Base-by-base conservation (phyloP, 2,113 vertebrate genomes). In the Motacilla alba region DNA sequence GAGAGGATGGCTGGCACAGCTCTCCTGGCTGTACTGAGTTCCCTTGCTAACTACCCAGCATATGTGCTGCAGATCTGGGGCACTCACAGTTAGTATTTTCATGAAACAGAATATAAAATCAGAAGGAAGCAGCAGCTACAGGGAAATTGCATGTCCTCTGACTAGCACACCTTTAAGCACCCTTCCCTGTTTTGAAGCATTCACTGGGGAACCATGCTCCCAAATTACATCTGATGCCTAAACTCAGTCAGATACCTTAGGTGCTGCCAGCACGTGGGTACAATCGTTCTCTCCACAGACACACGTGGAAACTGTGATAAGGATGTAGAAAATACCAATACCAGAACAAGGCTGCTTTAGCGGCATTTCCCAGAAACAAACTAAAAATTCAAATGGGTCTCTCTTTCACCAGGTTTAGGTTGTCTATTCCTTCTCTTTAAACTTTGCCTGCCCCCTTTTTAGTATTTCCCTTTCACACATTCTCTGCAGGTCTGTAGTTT, bases 91-190 rank as follows among this genome's bases (percentile, higher is more conserved):
- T 23, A 39, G 60, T 58, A n/a, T 86, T 82, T 86, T 74, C 94
- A 92, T 81, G 77, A 89, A 93, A 95, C 67, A 77, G 90, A 95
- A 82, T 92, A 79, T 35, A 67, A 81, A 95, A 92, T 94, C 49
- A 64, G 83, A 90, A 78, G 80, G 64, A 93, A 95, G 81, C 41
- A 83, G 64, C 62, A 95, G 89, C 91, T 93, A 64, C 53, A 26
- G 58, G 69, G 74, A 76, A 94, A 83, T 77, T 81, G 72, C 59
- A 39, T 2, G 0, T 63, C 44, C 47, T 58, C 56, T 24, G 52
- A 79, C 20, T 94, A 66, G 49, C 39, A 83, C 47, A 83, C 83
- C 85, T 96, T 85, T 67, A 87, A 94, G 91, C 56, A 77, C 33
- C 64, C 75, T 85, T 90, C 49, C 24, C 39, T 90, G 17, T 90